phyloP scores from a whole-genome alignment of 2,888 invertebrate genomes.

The Dolomedes plantarius region DNA sequence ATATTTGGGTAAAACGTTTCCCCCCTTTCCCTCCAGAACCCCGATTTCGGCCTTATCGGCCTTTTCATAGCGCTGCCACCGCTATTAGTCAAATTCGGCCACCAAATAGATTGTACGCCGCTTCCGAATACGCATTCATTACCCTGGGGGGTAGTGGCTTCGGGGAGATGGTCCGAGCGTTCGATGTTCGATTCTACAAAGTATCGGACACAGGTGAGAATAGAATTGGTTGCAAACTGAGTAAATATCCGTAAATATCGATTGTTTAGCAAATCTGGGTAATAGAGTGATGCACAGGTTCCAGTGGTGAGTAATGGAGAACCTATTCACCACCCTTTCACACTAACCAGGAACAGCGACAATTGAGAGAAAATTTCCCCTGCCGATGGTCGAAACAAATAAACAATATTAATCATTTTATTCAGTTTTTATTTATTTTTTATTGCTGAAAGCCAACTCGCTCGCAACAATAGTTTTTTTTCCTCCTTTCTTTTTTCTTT shows the following conservation, averaged over 20 bases:
- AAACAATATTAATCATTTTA: no score
- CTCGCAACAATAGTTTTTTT: no score
- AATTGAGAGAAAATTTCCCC: no score
- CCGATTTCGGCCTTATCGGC: conserved; percentile 47
- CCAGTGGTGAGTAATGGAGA: no score
- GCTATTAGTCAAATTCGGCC: conserved; percentile 70
- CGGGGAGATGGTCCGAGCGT: not conserved
- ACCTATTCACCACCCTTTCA: no score
- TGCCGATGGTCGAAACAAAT: no score
- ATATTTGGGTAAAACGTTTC: not conserved
- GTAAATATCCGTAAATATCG: not conserved
- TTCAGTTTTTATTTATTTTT: no score
- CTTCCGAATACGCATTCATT: not conserved
- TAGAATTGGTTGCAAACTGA: not conserved
- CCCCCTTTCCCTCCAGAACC: conserved; percentile 10
- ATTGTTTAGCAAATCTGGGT: not conserved
- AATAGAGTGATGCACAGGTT: no score
- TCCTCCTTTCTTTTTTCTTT: no score
- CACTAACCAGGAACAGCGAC: no score
- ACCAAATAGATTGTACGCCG: not conserved
- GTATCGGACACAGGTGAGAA: conserved; percentile 6
- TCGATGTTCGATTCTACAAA: not conserved
- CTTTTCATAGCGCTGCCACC: conserved; percentile 62
- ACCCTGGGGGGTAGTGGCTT: not conserved
- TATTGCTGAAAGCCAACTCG: no score